Evolutionary conservation across 2,888 invertebrate species (phyloP).

Genomic region (Cheilosia vulpina): DNA sequence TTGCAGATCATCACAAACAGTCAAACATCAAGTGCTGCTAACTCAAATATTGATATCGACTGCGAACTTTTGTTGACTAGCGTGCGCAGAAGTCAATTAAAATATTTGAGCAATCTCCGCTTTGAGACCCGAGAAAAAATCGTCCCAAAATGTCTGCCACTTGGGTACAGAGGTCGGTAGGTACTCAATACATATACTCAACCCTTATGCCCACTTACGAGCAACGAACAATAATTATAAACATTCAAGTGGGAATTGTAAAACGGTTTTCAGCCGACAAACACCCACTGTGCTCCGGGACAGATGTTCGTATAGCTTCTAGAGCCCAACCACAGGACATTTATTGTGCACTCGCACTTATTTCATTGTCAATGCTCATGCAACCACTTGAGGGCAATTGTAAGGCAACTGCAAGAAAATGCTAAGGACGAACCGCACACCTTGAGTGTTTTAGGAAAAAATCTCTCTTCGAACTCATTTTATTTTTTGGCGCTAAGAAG

Average conservation of each 20-base stretch:
- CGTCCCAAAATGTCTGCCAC: constrained; percentile 13
- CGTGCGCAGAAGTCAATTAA: constrained; percentile 40
- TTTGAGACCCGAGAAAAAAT: background rate
- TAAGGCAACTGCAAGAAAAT: constrained; percentile 33
- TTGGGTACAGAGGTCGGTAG: background rate
- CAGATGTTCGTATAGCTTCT: constrained; percentile 50
- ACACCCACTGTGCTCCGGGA: constrained; percentile 60
- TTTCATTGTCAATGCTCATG: constrained; percentile 34
- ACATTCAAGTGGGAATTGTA: constrained; percentile 59
- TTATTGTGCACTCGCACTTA: constrained; percentile 40
- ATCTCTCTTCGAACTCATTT: background rate
- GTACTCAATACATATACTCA: constrained; percentile 7
- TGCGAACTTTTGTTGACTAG: background rate
- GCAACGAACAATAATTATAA: constrained; percentile 47
- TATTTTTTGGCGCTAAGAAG: constrained; percentile 68
- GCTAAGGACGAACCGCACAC: constrained; percentile 54
- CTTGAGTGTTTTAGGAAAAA: constrained; percentile 53
- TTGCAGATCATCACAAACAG: constrained; percentile 19
- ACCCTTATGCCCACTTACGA: constrained; percentile 34
- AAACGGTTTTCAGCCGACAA: constrained; percentile 51
- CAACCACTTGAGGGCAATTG: constrained; percentile 66
- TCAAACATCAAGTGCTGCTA: constrained; percentile 32
- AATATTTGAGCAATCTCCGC: constrained; percentile 38
- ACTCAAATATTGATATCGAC: constrained; percentile 34
- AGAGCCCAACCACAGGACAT: constrained; percentile 66